phyloP scores from a whole-genome alignment of 2,888 invertebrate genomes.

The Latheticus oryzae region DNA sequence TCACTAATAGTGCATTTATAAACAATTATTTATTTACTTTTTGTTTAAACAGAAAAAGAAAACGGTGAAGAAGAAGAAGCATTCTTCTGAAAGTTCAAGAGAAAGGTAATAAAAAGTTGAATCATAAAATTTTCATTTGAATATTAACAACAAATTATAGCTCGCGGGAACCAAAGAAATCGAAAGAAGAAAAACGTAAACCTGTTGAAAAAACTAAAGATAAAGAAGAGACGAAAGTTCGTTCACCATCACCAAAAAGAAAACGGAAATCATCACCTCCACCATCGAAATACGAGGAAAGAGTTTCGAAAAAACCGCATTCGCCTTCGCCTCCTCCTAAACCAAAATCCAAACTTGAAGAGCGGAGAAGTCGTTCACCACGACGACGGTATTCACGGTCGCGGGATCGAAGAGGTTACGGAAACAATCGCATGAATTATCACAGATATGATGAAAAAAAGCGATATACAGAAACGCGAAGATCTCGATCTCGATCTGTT shows the following conservation, averaged over 20 bases:
- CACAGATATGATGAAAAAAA: slow-evolving; percentile 32
- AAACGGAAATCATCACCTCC: slow-evolving; percentile 38
- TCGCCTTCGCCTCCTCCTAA: slow-evolving; percentile 41
- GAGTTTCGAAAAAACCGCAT: slow-evolving; percentile 44
- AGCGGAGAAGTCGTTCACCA: slow-evolving; percentile 42
- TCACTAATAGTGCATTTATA: too few species aligned
- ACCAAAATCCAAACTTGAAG: slow-evolving; percentile 23
- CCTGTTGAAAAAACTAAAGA: slow-evolving; percentile 53
- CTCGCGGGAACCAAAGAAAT: slow-evolving; percentile 56
- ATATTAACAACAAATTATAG: too few species aligned
- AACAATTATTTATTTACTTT: slow-evolving; percentile 9
- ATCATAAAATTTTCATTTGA: too few species aligned
- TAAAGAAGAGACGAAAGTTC: slow-evolving; percentile 51
- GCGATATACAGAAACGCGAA: slow-evolving; percentile 37
- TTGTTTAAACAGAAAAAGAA: slow-evolving; percentile 69
- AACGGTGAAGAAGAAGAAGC: slow-evolving; percentile 68
- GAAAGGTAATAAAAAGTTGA: slow-evolving; percentile 67
- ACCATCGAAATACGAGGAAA: slow-evolving; percentile 38
- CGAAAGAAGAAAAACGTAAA: slow-evolving; percentile 44
- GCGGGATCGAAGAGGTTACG: slow-evolving; percentile 41
- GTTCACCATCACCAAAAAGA: slow-evolving; percentile 38
- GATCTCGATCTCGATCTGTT: slow-evolving; percentile 33
- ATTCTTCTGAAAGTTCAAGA: slow-evolving; percentile 69
- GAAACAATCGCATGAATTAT: slow-evolving; percentile 26
- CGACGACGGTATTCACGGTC: slow-evolving; percentile 31